Evolutionary conservation across 2,113 vertebrate species (phyloP), one percentile per base, ranked within the genome.

Genomic region (Glaucomys volans): DNA sequence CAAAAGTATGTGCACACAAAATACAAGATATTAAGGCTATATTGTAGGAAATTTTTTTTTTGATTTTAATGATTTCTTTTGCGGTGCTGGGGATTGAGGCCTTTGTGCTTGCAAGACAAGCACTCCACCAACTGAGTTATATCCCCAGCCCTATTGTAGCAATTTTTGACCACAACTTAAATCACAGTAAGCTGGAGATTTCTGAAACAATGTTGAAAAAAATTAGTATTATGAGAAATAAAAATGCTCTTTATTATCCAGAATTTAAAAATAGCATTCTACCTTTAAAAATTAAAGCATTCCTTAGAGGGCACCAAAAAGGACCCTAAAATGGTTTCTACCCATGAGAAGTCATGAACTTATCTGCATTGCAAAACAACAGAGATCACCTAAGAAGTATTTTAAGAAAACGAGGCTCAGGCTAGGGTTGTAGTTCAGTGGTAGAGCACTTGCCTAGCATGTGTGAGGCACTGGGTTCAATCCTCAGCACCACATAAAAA

Each of bases 191-290:
- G 76, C 64, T 90, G 71, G 44, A 42, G 83, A 54, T 85, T 95
- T 77, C 16, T 95, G 67, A 87, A 86, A 83, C 22, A 91, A 95
- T 8, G 26, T 47, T 79, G 13, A 66, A 87, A 84, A 74, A 96
- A 93, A 75, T 74, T 75, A 64, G 71, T 67, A 96, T 59, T 82
- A 87, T 79, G 30, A 96, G 35, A 16, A 96, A 86, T 90, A 84
- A 97, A 95, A 92, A 87, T 77, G 54, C 22, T 62, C 59, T 87
- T 87, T 92, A 94, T 44, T 95, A 52, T 32, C 20, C 57, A 91
- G 9, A 44, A 96, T 85, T 26, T 37, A 91, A 66, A 18, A 59
- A 37, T 42, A 84, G 37, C 47, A 85, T 22, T 44, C 40, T 75
- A 82, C 59, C 88, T 92, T 90, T 81, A 88, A 40, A 94, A 98